phyloP scores from a whole-genome alignment of 1,140 invertebrate species.

The Temnothorax nylanderi region DNA sequence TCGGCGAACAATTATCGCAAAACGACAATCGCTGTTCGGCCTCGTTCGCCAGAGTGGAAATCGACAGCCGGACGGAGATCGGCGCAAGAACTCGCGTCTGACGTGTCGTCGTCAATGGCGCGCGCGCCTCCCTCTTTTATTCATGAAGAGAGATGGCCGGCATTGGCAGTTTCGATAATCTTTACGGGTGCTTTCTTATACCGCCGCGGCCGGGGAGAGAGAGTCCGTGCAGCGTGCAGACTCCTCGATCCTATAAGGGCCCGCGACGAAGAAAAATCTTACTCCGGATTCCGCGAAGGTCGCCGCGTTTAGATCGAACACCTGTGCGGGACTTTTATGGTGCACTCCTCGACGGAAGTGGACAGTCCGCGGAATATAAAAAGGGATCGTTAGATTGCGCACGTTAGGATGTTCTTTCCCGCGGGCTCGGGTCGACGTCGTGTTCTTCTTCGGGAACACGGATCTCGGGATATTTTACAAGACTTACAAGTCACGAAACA shows the following conservation, averaged over 20 bases:
- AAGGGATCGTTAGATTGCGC: constrained; percentile 55
- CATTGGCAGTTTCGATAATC: constrained; percentile 49
- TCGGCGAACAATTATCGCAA: constrained; percentile 79
- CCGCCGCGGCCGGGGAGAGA: constrained; percentile 55
- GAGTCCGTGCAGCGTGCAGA: constrained; percentile 19
- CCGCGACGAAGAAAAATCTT: constrained; percentile 63
- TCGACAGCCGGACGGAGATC: constrained; percentile 17
- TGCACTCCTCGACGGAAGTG: constrained; percentile 23
- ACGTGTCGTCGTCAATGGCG: constrained; percentile 77
- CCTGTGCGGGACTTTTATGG: constrained; percentile 77
- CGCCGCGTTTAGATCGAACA: constrained; percentile 77
- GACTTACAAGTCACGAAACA: neutral
- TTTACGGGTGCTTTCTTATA: constrained; percentile 60
- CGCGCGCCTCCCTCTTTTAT: constrained; percentile 80
- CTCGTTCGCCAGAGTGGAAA: constrained; percentile 50
- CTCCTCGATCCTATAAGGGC: constrained; percentile 73
- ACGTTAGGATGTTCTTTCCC: constrained; percentile 6
- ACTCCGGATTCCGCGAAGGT: constrained; percentile 75
- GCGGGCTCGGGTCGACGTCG: neutral
- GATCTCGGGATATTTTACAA: neutral
- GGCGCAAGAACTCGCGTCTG: constrained; percentile 72
- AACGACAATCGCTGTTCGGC: constrained; percentile 34
- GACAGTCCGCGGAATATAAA: constrained; percentile 12
- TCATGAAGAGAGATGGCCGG: constrained; percentile 74
- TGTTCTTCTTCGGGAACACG: neutral